phyloP scores from a whole-genome alignment of 2,888 invertebrate species.

The Luperina nickerlii region DNA sequence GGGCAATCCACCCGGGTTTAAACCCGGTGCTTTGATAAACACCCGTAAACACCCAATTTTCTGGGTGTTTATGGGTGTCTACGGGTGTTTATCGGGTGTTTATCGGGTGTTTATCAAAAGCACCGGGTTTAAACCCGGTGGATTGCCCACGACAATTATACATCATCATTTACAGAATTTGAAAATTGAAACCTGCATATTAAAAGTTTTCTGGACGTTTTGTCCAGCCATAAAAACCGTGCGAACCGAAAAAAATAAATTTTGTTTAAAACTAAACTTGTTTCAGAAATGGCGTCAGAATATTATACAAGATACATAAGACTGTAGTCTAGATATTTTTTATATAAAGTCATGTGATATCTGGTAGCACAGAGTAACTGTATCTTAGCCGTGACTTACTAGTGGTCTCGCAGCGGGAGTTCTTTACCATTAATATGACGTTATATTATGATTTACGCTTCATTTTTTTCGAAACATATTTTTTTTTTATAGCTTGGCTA shows the following conservation, averaged over 20 bases:
- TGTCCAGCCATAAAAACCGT: no score
- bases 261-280: neutral
- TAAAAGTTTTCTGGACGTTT: no score
- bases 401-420: conserved; percentile 54
- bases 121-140: no score
- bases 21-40: no score
- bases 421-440: conserved; percentile 56
- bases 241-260: neutral
- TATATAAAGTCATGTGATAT: conserved; percentile 20
- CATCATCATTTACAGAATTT: no score
- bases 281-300: neutral
- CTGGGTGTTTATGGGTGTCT: no score
- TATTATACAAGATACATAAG: neutral
- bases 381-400: conserved; percentile 53
- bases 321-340: conserved; percentile 24
- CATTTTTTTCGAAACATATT: conserved; percentile 16
- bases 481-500: conserved; percentile 8
- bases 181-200: no score
- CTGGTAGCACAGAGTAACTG: conserved; percentile 38
- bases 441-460: conserved; percentile 49
- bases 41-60: no score
- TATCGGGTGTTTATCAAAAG: no score
- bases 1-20: no score
- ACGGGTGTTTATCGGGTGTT: no score
- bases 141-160: no score